phyloP scores from a whole-genome alignment of 2,113 vertebrate species.

The Nothocercus julius region DNA sequence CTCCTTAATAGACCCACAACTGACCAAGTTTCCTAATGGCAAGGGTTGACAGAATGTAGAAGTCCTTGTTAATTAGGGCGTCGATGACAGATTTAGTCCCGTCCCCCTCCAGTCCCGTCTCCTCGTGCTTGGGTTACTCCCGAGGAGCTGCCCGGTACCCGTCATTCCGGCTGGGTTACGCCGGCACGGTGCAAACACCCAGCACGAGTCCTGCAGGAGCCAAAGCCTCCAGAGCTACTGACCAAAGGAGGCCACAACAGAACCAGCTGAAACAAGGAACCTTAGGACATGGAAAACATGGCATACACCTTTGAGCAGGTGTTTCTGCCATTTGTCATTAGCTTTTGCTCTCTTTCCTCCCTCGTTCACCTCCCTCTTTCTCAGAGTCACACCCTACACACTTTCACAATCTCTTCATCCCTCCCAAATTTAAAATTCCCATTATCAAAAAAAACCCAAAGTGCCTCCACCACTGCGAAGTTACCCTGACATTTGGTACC shows the following conservation, averaged over 20 bases:
- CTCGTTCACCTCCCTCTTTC: not conserved
- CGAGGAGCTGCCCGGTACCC: rapidly evolving
- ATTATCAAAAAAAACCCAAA: not conserved
- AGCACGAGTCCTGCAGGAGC: not conserved
- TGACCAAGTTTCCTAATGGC: not conserved
- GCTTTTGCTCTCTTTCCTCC: not conserved
- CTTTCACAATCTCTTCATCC: not conserved
- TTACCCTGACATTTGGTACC: not conserved
- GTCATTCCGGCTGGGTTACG: not conserved
- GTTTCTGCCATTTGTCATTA: not conserved
- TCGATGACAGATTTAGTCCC: not conserved
- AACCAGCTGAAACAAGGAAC: not conserved
- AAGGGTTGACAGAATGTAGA: not conserved
- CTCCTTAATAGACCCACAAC: not conserved
- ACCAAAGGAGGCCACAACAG: not conserved
- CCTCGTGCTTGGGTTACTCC: no score
- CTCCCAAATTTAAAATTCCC: not conserved
- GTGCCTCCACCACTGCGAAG: rapidly evolving
- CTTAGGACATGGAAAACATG: not conserved
- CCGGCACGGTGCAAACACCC: not conserved
- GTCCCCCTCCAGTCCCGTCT: no score
- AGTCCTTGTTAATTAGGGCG: not conserved
- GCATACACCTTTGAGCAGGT: not conserved
- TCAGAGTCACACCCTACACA: not conserved
- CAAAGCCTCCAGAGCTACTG: not conserved